A percentile compares a stretch with the other conserved stretches of the same genome.
Evolutionary conservation across 1,140 invertebrate genomes (phyloP).

Genomic region (Tyrophagus putrescentiae): DNA sequence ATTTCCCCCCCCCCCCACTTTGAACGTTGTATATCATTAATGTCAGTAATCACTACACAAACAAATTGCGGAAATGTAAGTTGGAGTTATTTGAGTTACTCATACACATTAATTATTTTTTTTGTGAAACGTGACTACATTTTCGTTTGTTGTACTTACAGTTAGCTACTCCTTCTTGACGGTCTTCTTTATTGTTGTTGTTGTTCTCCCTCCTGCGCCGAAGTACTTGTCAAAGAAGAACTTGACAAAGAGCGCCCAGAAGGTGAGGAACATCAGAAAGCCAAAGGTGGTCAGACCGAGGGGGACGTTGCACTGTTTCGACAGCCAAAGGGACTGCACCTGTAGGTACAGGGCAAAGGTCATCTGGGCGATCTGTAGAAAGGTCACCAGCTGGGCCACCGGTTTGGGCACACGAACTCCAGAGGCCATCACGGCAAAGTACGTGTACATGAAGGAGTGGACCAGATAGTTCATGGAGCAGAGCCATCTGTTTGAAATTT

Average conservation of each 20-base stretch:
- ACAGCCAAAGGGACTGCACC: slow-evolving; percentile 34
- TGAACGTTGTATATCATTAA: no score
- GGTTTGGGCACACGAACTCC: slow-evolving; percentile 60
- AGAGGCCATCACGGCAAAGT: slow-evolving; percentile 58
- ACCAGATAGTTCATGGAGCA: slow-evolving; percentile 41
- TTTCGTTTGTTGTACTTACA: not conserved
- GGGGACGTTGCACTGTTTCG: slow-evolving; percentile 32
- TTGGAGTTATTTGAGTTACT: no score
- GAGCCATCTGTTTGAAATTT: no score
- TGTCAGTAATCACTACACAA: no score
- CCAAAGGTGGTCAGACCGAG: slow-evolving; percentile 35
- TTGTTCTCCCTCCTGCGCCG: not conserved
- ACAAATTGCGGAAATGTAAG: no score
- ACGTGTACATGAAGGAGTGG: slow-evolving; percentile 37
- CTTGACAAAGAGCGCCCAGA: slow-evolving; percentile 69
- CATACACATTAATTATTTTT: no score
- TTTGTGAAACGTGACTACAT: no score
- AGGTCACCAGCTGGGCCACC: slow-evolving; percentile 81
- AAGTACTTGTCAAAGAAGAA: slow-evolving; percentile 83
- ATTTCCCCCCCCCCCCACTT: no score
- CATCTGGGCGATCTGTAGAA: slow-evolving; percentile 85
- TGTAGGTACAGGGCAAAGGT: slow-evolving; percentile 60
- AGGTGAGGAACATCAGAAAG: slow-evolving; percentile 45
- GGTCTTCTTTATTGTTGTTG: not conserved
- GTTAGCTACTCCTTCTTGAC: not conserved